Base-by-base conservation (phyloP, 1,140 invertebrate genomes). In the Eufriesea mexicana region DNA sequence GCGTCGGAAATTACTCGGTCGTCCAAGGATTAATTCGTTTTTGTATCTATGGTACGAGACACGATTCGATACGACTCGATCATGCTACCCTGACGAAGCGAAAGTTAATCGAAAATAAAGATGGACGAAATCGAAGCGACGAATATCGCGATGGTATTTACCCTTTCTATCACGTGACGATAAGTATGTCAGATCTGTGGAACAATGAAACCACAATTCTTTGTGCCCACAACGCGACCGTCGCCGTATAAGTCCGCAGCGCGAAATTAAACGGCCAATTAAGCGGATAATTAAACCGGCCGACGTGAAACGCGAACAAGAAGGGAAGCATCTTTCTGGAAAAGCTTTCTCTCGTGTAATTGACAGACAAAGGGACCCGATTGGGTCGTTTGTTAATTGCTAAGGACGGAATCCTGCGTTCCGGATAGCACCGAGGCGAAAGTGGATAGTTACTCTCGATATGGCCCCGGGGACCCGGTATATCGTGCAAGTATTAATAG, bases 401-500 rank as follows among this genome's bases (percentile, higher is more conserved):
- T 49, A 61, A 76, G 9, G 20, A n/a, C 20, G 73, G 28, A 77
- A 77, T 68, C 28, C 20, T 18, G 23, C 35, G 45, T 70, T 77
- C 45, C 20, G 59, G 54, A n/a, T 51, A 67, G 45, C 73, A 47
- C 20, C 1, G 42, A 28, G 25, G 74, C 62, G 74, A 83, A 77
- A 83, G 79, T 59, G 73, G 51, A 67, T 82, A 74, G 79, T 75
- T 62, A 79, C 55, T 68, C 61, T 74, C 78, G 78, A 81, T 81
- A 61, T 54, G 61, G n/a, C 70, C 70, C 55, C 78, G 78, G 81
- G n/a, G 70, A 74, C n/a, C 55, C 51, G 35, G 70, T 74, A 81
- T 81, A 84, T 84, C 78, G 83, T 68, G 49, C 68, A 45, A 57
- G 78, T 73, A 74, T 84, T 79, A 84, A 84, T 84, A 84, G 83